Percentiles rank a stretch among this genome's conserved stretches.
Conservation (phyloP, 2,113 vertebrate species). For the Sebastes fasciatus region DNA sequence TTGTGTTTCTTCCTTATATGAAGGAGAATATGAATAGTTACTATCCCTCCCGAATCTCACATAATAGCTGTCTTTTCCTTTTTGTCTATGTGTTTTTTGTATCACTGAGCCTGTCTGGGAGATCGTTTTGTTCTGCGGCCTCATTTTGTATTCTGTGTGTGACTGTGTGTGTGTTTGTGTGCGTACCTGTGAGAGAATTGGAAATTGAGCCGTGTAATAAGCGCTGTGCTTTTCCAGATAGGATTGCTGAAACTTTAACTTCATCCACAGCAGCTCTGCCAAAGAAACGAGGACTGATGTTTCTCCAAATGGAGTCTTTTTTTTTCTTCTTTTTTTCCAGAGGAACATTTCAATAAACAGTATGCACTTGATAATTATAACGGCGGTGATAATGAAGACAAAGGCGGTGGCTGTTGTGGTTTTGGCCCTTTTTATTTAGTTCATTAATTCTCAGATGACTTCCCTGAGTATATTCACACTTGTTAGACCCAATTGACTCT, state of each 20-base stretch:
- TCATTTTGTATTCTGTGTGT: conserved; percentile 74
- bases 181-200: conserved; percentile 77
- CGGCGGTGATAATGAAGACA: conserved; percentile 40
- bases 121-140: conserved; percentile 70
- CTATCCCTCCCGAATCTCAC: conserved; percentile 40
- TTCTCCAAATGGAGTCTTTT: conserved; percentile 48
- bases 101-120: conserved; percentile 72
- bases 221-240: conserved; percentile 74
- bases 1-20: conserved; percentile 53
- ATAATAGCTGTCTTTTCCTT: conserved; percentile 54
- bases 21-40: conserved; percentile 60
- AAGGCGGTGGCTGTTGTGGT: conserved; percentile 41
- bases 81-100: conserved; percentile 66
- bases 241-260: conserved; percentile 74
- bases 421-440: not conserved
- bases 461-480: not conserved
- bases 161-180: conserved; percentile 46
- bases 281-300: conserved; percentile 72
- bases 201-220: conserved; percentile 81
- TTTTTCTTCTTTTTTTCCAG: conserved; percentile 1
- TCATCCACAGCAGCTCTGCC: conserved; percentile 73
- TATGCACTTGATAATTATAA: conserved; percentile 65
- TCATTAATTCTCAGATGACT: not conserved
- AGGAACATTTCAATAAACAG: conserved; percentile 47
- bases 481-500: conserved; percentile 24